phyloP scores from a whole-genome alignment of 1,140 invertebrate species.

The Forficula auricularia region DNA sequence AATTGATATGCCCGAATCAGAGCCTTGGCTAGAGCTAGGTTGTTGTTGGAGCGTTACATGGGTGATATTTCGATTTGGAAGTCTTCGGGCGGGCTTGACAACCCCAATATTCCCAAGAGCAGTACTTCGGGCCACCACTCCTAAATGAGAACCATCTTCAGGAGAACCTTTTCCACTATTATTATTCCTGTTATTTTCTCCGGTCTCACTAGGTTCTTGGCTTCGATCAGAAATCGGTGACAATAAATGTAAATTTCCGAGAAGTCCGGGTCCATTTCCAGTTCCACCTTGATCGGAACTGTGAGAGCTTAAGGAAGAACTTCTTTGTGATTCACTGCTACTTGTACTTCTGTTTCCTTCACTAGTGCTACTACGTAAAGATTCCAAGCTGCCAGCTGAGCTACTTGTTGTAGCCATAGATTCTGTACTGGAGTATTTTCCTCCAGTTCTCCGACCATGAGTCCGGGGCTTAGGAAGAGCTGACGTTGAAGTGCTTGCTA shows the following conservation, averaged over 20 bases:
- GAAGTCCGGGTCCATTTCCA: constrained; percentile 23
- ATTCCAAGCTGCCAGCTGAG: constrained; percentile 61
- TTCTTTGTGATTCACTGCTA: constrained; percentile 59
- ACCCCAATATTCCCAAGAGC: constrained; percentile 29
- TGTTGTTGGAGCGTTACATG: constrained; percentile 44
- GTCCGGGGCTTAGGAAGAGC: constrained; percentile 26
- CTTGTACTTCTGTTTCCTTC: constrained; percentile 63
- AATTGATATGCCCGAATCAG: constrained; percentile 53
- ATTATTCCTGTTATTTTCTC: constrained; percentile 59
- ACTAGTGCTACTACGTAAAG: constrained; percentile 59
- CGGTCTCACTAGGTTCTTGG: constrained; percentile 65
- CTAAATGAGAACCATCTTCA: constrained; percentile 15
- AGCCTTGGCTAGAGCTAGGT: constrained; percentile 29
- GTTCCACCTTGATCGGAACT: constrained; percentile 54
- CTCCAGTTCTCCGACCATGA: constrained; percentile 27
- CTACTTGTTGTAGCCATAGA: constrained; percentile 70
- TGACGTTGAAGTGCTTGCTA: constrained; percentile 15
- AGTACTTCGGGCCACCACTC: constrained; percentile 10
- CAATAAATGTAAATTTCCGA: constrained; percentile 55
- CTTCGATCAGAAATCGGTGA: constrained; percentile 80
- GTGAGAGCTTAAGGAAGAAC: constrained; percentile 61
- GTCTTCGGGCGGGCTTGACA: constrained; percentile 27
- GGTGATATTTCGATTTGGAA: constrained; percentile 55
- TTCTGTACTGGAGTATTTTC: constrained; percentile 66
- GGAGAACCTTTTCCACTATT: constrained; percentile 54